Conservation (phyloP, 1,140 invertebrate genomes). For the Phthorimaea operculella region DNA sequence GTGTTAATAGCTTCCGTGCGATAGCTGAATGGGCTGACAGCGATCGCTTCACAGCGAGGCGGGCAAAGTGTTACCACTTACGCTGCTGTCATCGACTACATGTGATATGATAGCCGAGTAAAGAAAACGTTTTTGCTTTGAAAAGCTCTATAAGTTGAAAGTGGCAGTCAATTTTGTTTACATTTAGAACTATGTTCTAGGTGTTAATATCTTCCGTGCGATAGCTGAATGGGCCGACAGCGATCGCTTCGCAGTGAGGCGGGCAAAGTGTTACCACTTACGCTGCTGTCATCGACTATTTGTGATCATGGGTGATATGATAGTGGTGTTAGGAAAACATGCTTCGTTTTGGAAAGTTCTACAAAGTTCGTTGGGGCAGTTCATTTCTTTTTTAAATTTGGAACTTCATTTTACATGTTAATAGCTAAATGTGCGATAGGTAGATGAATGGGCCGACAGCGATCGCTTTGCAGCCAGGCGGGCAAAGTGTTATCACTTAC, state of each 20-base stretch:
- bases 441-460: constrained; percentile 43
- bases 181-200: too few relatives aligned
- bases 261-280: neutral
- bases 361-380: too few relatives aligned
- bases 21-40: constrained; percentile 44
- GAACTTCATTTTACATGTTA: too few relatives aligned
- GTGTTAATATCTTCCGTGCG: constrained; percentile 48
- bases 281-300: neutral
- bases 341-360: too few relatives aligned
- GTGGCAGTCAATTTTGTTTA: too few relatives aligned
- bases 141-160: too few relatives aligned
- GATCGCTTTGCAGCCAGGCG: constrained; percentile 4
- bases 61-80: neutral
- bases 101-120: neutral
- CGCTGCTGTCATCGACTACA: neutral
- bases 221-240: constrained; percentile 44
- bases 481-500: neutral
- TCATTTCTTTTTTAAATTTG: too few relatives aligned
- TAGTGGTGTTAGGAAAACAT: neutral
- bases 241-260: constrained; percentile 8
- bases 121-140: too few relatives aligned
- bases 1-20: constrained; percentile 48
- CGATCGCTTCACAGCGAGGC: constrained; percentile 8
- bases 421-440: constrained; percentile 47
- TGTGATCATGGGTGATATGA: too few relatives aligned